Conservation (phyloP, 2,888 invertebrate genomes). For the Plebejus argus region DNA sequence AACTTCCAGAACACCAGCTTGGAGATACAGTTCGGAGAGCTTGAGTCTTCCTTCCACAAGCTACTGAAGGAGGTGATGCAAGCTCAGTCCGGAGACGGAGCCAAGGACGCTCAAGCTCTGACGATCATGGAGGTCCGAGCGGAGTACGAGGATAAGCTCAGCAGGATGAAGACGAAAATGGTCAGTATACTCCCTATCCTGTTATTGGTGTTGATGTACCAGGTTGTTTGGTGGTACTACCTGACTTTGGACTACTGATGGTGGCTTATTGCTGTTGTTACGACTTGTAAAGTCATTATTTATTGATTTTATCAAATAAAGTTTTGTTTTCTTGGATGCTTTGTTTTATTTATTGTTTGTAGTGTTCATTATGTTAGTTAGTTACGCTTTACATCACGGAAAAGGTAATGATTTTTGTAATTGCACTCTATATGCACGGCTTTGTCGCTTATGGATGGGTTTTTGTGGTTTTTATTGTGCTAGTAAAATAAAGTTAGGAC, state of each 20-base stretch:
- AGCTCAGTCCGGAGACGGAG: conserved; percentile 56
- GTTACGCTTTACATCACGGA: conserved; percentile 36
- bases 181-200: conserved; percentile 82
- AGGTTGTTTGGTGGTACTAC: conserved; percentile 76
- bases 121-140: conserved; percentile 79
- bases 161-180: conserved; percentile 90
- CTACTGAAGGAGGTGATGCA: conserved; percentile 61
- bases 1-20: conserved; percentile 63
- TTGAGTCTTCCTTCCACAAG: conserved; percentile 69
- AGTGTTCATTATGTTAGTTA: conserved; percentile 58
- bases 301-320: conserved; percentile 55
- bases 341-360: conserved; percentile 58
- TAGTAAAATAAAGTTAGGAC: no score
- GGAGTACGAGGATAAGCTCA: conserved; percentile 88
- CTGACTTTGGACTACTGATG: conserved; percentile 65
- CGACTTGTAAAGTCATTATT: conserved; percentile 55
- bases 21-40: conserved; percentile 65
- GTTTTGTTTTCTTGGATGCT: conserved; percentile 61
- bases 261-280: conserved; percentile 48
- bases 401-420: conserved; percentile 61
- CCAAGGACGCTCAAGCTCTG: conserved; percentile 54
- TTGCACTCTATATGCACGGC: conserved; percentile 45
- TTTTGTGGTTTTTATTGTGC: not conserved
- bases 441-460: conserved; percentile 34
- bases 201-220: conserved; percentile 72